These are phyloP conservation scores for Trichonephila inaurata DNA, from an alignment of 1,140 invertebrate genomes.

Conservation along the genomic window DNA sequence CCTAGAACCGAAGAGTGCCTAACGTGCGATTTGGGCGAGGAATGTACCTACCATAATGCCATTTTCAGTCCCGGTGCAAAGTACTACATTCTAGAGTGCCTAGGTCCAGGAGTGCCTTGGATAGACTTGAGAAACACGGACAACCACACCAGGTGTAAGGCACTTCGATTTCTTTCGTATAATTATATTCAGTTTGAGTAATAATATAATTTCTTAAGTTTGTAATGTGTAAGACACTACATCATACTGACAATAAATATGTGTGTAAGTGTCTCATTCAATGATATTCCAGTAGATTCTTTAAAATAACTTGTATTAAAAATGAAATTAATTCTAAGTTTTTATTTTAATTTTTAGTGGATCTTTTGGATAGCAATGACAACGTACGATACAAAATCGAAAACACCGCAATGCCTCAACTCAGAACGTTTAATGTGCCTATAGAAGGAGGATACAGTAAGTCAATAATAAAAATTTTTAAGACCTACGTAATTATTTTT, in stretches of 20 bases:
- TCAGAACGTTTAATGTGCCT: conserved; percentile 89
- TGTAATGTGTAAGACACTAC: no score
- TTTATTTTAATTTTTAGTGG: conserved; percentile 78
- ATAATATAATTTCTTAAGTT: no score
- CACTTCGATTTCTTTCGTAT: neutral
- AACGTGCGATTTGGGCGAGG: conserved; percentile 80
- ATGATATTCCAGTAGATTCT: no score
- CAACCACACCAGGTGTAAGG: conserved; percentile 60
- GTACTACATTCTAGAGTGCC: conserved; percentile 85
- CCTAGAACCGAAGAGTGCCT: conserved; percentile 87
- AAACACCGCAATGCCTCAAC: conserved; percentile 88
- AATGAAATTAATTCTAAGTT: no score
- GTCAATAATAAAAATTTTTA: conserved; percentile 35
- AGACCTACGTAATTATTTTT: no score
- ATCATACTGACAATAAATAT: no score
- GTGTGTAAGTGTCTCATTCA: no score
- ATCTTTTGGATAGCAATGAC: conserved; percentile 81
- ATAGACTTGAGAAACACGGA: conserved; percentile 73
- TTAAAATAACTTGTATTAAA: no score
- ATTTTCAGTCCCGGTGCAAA: conserved; percentile 87
- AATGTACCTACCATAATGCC: conserved; percentile 80
- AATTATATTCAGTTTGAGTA: neutral
- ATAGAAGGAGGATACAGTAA: conserved; percentile 89
- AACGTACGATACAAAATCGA: conserved; percentile 85
- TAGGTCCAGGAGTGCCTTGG: conserved; percentile 78